Percentiles rank a stretch among this genome's conserved stretches.
Evolutionary conservation across 2,797 vertebrate genomes (phyloP).

Genomic region (Apogon talboti): DNA sequence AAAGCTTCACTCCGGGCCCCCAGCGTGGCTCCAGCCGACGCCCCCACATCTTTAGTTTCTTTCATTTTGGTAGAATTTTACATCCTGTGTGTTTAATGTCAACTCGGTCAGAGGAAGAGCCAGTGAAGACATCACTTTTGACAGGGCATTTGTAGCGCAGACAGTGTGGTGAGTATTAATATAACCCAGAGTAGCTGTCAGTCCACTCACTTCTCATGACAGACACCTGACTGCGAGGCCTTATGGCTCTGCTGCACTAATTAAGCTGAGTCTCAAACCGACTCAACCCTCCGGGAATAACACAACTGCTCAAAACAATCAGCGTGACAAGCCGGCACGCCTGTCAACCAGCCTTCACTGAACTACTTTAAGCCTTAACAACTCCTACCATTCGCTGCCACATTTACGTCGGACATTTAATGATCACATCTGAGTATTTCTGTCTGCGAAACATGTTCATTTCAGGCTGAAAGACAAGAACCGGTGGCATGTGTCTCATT

Average conservation of each 20-base stretch:
- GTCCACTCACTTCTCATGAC: conserved; percentile 51
- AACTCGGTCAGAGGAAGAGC: conserved; percentile 12
- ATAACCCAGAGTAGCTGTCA: conserved; percentile 43
- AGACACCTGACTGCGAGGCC: conserved; percentile 66
- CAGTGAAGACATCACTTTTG: conserved; percentile 7
- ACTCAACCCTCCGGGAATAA: conserved; percentile 34
- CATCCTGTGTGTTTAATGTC: not conserved
- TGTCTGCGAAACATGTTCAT: not conserved
- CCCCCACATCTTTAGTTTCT: not conserved
- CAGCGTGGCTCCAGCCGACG: too few species aligned
- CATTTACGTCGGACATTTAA: conserved; percentile 4
- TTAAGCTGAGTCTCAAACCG: conserved; percentile 48
- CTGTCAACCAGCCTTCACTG: conserved; percentile 19
- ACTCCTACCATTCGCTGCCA: not conserved
- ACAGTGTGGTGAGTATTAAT: conserved; percentile 42
- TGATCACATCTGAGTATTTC: not conserved
- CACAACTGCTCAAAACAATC: conserved; percentile 36
- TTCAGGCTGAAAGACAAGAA: not conserved
- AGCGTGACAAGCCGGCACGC: conserved; percentile 23
- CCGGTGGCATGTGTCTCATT: not conserved
- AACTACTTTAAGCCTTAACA: conserved; percentile 3
- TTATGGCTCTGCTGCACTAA: conserved; percentile 58
- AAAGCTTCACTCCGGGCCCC: conserved; percentile 6
- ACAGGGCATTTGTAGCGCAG: conserved; percentile 38
- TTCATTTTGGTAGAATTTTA: not conserved